Evolutionary conservation across 2,113 vertebrate genomes (phyloP).

Genomic region (Rhinopomastus cyanomelas): DNA sequence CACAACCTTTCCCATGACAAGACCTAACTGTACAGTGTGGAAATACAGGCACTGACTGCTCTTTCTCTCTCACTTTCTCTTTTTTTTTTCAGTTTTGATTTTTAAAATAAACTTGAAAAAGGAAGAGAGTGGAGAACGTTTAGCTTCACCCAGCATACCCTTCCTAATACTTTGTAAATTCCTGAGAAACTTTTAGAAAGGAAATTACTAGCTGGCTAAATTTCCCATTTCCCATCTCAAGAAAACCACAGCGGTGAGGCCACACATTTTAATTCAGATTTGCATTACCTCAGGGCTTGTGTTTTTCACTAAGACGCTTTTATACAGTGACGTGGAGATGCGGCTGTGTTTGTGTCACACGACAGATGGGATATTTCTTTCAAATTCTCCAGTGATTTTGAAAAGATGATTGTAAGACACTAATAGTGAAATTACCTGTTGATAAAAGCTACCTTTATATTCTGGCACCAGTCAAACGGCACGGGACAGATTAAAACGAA

Average conservation of each 20-base stretch:
- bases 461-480: not conserved
- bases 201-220: not conserved
- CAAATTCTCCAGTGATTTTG: not conserved
- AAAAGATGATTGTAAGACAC: not conserved
- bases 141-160: not conserved
- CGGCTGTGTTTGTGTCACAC: not conserved
- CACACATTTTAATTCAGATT: not conserved
- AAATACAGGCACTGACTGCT: not conserved
- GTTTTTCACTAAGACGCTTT: not conserved
- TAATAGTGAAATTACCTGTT: not conserved
- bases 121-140: not conserved
- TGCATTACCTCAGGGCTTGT: not conserved
- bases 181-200: not conserved
- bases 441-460: not conserved
- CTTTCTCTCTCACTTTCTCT: not conserved
- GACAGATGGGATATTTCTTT: not conserved
- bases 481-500: not conserved
- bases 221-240: not conserved
- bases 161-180: not conserved
- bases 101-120: not conserved
- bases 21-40: not conserved
- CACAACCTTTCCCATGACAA: not conserved
- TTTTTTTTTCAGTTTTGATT: not conserved
- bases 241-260: not conserved
- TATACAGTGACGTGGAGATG: not conserved